Conservation (phyloP, 1,140 invertebrate genomes). For the Anastatus disparis region DNA sequence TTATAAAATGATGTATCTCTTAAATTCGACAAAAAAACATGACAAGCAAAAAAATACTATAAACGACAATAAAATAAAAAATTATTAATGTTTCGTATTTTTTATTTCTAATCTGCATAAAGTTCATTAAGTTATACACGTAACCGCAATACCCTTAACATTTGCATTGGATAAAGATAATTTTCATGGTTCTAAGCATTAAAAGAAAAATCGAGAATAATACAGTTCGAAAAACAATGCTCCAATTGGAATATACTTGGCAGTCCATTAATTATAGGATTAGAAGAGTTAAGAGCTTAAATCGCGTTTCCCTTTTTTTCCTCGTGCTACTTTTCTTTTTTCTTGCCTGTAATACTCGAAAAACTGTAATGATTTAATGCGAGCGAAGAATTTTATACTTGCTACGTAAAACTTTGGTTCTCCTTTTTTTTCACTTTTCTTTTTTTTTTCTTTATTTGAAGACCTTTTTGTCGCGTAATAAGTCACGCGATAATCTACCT, state of each 20-base stretch:
- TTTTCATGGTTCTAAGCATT: no score
- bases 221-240: neutral
- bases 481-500: slow-evolving; percentile 15
- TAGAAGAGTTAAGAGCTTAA: neutral
- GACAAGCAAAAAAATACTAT: no score
- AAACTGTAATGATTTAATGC: slow-evolving; percentile 26
- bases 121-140: no score
- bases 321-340: neutral
- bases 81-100: no score
- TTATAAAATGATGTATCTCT: no score
- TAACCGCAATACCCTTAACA: no score
- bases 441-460: neutral
- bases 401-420: neutral
- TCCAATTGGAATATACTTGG: slow-evolving; percentile 17
- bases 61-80: no score
- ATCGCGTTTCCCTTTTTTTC: neutral
- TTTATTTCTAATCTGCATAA: no score
- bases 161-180: no score
- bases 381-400: neutral
- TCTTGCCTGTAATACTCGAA: slow-evolving; percentile 2
- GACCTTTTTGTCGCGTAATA: slow-evolving; percentile 10
- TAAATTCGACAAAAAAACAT: no score
- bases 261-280: slow-evolving; percentile 25
- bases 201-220: no score
- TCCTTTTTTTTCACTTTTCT: neutral